Base-by-base conservation (phyloP, 1,140 invertebrate genomes). In the Drosophila setifemur region DNA sequence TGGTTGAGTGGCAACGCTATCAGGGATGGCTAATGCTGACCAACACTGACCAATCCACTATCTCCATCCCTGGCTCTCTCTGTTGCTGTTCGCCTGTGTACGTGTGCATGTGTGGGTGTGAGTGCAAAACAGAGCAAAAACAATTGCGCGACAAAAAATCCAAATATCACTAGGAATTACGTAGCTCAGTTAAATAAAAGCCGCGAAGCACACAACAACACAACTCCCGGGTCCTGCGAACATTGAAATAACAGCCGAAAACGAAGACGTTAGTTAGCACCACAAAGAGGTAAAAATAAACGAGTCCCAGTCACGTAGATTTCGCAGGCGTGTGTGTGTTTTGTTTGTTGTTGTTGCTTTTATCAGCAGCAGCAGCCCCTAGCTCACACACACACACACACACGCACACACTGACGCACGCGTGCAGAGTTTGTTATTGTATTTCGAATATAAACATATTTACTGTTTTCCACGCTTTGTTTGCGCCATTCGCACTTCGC, bases 321-420 rank as follows among this genome's bases (percentile, higher is more conserved):
- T 49, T 61, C 26, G 55, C 55, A 54, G 40, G 64, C 35, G 26
- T 64, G 29, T 69, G 55, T 64, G 55, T 45, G 60, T 85, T 85
- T 86, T 58, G 81, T 86, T 86, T 85, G 79, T 83, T 83, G 81
- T 85, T 85, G 79, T 61, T 85, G 74, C 28, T 50, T 76, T 86
- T 85, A 69, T 45, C 43, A 71, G 64, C 50, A 69, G n/a, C n/a
- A n/a, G n/a, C n/a, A n/a, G 60, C 60, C 60, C 71, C 43, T 44
- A 73, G 31, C 61, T 35, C 69, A n/a, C 52, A 73, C 73, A 67
- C 58, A 47, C 63, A 78, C 74, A 58, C 12, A 60, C 57, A 58
- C 29, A 23, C 35, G 33, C 33, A 40, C 53, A 28, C 35, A 18
- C 21, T 23, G 21, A 5, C 52, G 35, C 28, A 61, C 18, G 16